Conservation (phyloP, 2,797 vertebrate genomes). For the Clarias pachynema region DNA sequence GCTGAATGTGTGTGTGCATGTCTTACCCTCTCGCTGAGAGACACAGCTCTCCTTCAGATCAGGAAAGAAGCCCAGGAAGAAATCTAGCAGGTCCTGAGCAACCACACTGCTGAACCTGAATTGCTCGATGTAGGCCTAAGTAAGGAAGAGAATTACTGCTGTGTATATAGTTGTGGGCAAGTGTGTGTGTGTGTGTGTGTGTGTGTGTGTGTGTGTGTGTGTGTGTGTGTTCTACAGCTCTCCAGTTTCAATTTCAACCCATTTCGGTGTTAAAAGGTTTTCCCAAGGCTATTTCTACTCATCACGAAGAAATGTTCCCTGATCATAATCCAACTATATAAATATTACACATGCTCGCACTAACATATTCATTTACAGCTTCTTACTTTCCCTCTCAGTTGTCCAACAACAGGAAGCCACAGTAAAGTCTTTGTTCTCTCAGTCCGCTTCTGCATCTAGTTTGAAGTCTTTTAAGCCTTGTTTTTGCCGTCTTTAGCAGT, state of each 20-base stretch:
- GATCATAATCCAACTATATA: background rate
- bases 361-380: background rate
- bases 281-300: background rate
- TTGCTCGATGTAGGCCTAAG: conserved; percentile 90
- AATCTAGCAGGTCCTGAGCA: conserved; percentile 91
- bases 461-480: background rate
- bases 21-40: conserved; percentile 84
- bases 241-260: background rate
- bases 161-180: background rate
- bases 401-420: background rate
- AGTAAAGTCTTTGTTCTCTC: background rate
- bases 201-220: conserved; percentile 30
- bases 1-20: too few relatives aligned
- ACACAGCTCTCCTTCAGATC: conserved; percentile 86
- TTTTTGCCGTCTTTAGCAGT: too few relatives aligned
- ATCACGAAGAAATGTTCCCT: background rate
- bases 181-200: conserved; percentile 29
- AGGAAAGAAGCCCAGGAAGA: conserved; percentile 89
- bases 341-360: background rate
- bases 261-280: background rate
- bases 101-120: conserved; percentile 92
- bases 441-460: background rate
- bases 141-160: background rate
- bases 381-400: background rate
- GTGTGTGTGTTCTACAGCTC: conserved; percentile 18